Percentiles rank a stretch among this genome's conserved stretches.
These are phyloP conservation scores for Lordiphosa clarofinis DNA, from an alignment of 1,140 invertebrate species.

Conservation along the genomic window DNA sequence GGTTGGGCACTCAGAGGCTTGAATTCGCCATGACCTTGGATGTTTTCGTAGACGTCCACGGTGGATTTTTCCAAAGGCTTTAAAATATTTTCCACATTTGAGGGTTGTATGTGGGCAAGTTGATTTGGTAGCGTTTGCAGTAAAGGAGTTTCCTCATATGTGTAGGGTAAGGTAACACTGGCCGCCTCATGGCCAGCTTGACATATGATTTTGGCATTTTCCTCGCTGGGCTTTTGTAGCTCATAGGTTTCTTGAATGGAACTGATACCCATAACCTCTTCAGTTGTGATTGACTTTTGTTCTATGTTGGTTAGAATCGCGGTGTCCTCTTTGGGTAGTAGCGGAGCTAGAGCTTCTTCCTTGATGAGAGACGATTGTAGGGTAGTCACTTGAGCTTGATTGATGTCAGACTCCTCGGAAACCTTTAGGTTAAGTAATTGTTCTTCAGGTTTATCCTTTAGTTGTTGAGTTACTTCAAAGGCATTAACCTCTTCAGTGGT, in stretches of 20 bases:
- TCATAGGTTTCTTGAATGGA: conserved; percentile 57
- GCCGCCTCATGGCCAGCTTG: conserved; percentile 24
- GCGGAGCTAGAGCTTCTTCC: conserved; percentile 33
- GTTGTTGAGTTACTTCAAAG: conserved; percentile 41
- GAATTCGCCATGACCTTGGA: conserved; percentile 55
- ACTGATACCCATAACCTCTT: conserved; percentile 49
- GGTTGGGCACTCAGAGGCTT: conserved; percentile 26
- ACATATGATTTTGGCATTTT: conserved; percentile 27
- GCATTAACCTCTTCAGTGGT: conserved; percentile 47
- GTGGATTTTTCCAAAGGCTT: conserved; percentile 34
- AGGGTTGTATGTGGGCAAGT: background rate
- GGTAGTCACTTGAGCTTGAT: conserved; percentile 34
- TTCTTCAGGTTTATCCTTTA: conserved; percentile 1
- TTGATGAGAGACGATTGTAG: conserved; percentile 47
- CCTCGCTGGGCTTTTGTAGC: conserved; percentile 21
- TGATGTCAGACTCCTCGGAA: conserved; percentile 10
- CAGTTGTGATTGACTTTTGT: conserved; percentile 37
- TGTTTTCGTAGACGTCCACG: conserved; percentile 55
- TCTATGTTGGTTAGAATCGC: conserved; percentile 32
- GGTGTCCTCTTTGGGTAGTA: conserved; percentile 2
- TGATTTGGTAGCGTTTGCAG: conserved; percentile 1
- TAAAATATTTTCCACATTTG: conserved; percentile 6
- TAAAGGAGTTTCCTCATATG: conserved; percentile 36
- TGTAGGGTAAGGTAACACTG: conserved; percentile 22
- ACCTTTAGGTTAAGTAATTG: conserved; percentile 7